These are phyloP conservation scores for Syngnathus scovelli DNA, from an alignment of 2,113 vertebrate species.

Conservation along the genomic window DNA sequence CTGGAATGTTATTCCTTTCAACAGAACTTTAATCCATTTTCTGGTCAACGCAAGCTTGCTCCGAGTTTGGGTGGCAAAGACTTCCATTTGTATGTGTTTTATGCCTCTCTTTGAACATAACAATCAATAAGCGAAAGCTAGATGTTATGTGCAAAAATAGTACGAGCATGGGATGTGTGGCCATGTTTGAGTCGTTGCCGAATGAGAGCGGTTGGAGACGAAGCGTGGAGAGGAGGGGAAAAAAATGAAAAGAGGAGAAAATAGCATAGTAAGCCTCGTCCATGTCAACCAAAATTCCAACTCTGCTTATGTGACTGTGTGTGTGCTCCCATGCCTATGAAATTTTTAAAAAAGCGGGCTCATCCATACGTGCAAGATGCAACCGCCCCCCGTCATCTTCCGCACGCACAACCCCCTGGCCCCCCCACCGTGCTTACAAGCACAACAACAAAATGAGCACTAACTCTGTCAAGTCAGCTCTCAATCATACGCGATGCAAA, in stretches of 20 bases:
- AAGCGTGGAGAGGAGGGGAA: constrained; percentile 15
- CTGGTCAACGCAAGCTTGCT: constrained; percentile 24
- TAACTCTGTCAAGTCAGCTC: constrained; percentile 45
- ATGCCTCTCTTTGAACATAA: neutral
- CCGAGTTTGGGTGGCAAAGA: constrained; percentile 7
- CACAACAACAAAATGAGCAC: constrained; percentile 64
- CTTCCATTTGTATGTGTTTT: neutral
- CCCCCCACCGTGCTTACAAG: constrained; percentile 44
- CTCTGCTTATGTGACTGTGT: constrained; percentile 12
- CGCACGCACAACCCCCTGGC: constrained; percentile 33
- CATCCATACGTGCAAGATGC: constrained; percentile 58
- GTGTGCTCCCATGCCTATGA: constrained; percentile 25
- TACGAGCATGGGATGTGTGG: constrained; percentile 35
- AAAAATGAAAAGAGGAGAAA: constrained; percentile 28
- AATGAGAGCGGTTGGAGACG: constrained; percentile 36
- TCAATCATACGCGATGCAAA: constrained; percentile 53
- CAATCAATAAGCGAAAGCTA: neutral
- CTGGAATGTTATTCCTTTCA: constrained; percentile 61
- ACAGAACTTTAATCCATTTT: constrained; percentile 51
- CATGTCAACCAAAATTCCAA: constrained; percentile 25
- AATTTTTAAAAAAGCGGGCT: constrained; percentile 45
- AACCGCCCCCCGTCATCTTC: constrained; percentile 48
- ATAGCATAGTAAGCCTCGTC: constrained; percentile 22
- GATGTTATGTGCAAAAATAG: constrained; percentile 28
- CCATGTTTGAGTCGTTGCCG: constrained; percentile 35